phyloP scores from a whole-genome alignment of 2,888 invertebrate genomes.

The Lamproptera curius region DNA sequence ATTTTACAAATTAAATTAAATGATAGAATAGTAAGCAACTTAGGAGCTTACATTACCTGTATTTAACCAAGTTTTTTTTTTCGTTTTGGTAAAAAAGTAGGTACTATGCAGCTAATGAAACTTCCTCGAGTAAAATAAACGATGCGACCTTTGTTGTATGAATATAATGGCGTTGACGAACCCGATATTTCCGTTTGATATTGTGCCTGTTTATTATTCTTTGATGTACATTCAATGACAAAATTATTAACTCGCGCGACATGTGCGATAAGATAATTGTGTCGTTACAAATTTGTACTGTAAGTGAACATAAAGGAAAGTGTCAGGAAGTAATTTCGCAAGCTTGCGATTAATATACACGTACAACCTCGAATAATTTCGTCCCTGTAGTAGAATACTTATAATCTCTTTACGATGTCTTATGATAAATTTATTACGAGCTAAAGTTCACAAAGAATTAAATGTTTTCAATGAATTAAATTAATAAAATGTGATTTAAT shows the following conservation, averaged over 20 bases:
- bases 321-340: neutral
- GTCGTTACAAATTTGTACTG: constrained; percentile 4
- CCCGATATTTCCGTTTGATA: constrained; percentile 67
- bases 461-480: too few relatives aligned
- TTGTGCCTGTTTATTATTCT: constrained; percentile 51
- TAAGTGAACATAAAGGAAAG: neutral
- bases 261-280: constrained; percentile 16
- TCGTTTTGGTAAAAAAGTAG: constrained; percentile 11
- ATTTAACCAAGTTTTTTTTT: too few relatives aligned
- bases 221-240: constrained; percentile 44
- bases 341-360: constrained; percentile 7
- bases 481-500: too few relatives aligned
- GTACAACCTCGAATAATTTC: too few relatives aligned
- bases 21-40: too few relatives aligned
- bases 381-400: too few relatives aligned
- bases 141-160: constrained; percentile 54
- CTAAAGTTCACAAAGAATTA: too few relatives aligned
- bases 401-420: too few relatives aligned
- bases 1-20: too few relatives aligned
- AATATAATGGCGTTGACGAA: constrained; percentile 59
- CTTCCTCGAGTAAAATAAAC: constrained; percentile 40
- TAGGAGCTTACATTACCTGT: too few relatives aligned
- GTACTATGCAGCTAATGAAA: constrained; percentile 31
- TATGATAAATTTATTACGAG: too few relatives aligned
- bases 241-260: constrained; percentile 23